Percentiles rank a stretch among this genome's conserved stretches.
Conservation (phyloP, 1,140 invertebrate genomes). For the Ptiloglossa arizonensis region DNA sequence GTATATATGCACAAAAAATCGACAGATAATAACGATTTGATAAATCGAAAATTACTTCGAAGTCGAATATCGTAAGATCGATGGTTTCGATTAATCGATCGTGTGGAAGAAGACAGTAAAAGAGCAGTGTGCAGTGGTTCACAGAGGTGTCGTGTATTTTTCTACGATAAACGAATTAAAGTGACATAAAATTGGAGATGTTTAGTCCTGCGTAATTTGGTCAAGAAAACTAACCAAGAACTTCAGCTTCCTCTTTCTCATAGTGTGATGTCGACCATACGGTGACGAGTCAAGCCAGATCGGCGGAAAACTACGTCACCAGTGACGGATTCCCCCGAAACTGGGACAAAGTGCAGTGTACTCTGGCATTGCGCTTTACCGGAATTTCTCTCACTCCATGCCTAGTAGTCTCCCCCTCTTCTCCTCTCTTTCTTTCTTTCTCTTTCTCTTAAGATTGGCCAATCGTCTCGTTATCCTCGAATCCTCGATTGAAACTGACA, state of each 20-base stretch:
- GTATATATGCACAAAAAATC: no score
- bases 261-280: slow-evolving; percentile 34
- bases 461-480: slow-evolving; percentile 41
- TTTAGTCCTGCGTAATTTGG: slow-evolving; percentile 12
- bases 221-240: slow-evolving; percentile 11
- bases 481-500: slow-evolving; percentile 45
- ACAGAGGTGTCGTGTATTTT: slow-evolving; percentile 34
- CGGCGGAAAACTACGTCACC: slow-evolving; percentile 78
- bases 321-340: slow-evolving; percentile 80
- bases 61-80: slow-evolving; percentile 33
- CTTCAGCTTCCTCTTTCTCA: slow-evolving; percentile 4
- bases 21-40: slow-evolving; percentile 34
- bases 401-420: slow-evolving; percentile 25
- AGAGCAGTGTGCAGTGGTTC: slow-evolving; percentile 34
- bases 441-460: slow-evolving; percentile 33
- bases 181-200: slow-evolving; percentile 18
- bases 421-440: slow-evolving; percentile 11
- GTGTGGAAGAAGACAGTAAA: slow-evolving; percentile 10
- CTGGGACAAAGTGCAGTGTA: slow-evolving; percentile 82
- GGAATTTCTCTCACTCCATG: slow-evolving; percentile 76
- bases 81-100: slow-evolving; percentile 46
- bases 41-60: slow-evolving; percentile 12
- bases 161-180: slow-evolving; percentile 27
- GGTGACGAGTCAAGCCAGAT: slow-evolving; percentile 31
- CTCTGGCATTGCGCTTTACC: slow-evolving; percentile 81